These are phyloP conservation scores for Leuciscus waleckii DNA, from an alignment of 2,797 vertebrate species.

Conservation along the genomic window DNA sequence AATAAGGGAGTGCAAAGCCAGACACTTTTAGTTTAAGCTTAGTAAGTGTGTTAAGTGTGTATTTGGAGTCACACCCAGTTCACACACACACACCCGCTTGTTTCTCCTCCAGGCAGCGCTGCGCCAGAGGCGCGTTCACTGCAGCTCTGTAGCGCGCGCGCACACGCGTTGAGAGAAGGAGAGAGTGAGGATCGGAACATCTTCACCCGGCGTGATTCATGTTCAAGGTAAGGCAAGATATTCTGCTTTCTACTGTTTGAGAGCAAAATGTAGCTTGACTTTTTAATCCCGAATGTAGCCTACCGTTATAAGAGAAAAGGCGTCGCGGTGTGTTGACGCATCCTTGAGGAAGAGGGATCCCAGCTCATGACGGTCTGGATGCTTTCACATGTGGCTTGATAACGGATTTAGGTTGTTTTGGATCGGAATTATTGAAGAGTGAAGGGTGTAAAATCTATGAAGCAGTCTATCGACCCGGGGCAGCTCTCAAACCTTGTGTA, in stretches of 20 bases:
- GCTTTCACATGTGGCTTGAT: background rate
- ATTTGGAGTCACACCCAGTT: slow-evolving; percentile 17
- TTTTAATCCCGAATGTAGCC: background rate
- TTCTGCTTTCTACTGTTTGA: background rate
- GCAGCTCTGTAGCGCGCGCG: slow-evolving; percentile 20
- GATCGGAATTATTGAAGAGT: background rate
- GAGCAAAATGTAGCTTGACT: background rate
- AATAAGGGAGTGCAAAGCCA: background rate
- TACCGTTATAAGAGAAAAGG: background rate
- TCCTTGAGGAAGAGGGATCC: background rate
- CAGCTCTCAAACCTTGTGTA: background rate
- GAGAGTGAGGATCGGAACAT: background rate
- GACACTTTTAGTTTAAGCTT: background rate
- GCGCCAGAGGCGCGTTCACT: slow-evolving; percentile 39
- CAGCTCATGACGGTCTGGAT: background rate
- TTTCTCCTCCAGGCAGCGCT: slow-evolving; percentile 15
- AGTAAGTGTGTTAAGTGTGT: too few species aligned
- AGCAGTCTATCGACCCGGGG: background rate
- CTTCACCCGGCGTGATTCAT: slow-evolving; percentile 41
- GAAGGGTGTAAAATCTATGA: background rate
- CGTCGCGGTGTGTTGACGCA: slow-evolving; percentile 5
- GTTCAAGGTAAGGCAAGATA: slow-evolving; percentile 21
- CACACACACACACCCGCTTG: background rate
- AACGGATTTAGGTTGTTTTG: background rate
- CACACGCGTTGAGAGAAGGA: background rate